phyloP scores from a whole-genome alignment of 2,888 invertebrate genomes.

The Cheilosia variabilis region DNA sequence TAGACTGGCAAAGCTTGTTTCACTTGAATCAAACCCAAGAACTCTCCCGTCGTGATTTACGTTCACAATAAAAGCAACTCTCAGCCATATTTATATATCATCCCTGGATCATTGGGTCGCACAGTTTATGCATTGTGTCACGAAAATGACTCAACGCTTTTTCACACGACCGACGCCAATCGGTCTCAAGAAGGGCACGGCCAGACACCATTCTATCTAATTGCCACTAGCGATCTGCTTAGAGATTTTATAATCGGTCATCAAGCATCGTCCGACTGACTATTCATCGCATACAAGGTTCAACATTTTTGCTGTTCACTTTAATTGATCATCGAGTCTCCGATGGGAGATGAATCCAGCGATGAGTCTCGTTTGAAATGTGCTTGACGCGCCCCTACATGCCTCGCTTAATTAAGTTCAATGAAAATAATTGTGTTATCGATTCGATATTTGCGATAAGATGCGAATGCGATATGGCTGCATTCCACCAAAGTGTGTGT shows the following conservation, averaged over 20 bases:
- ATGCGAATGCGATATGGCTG: background rate
- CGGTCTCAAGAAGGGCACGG: slow-evolving; percentile 7
- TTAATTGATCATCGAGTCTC: slow-evolving; percentile 26
- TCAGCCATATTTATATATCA: slow-evolving; percentile 9
- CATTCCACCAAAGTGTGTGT: slow-evolving; percentile 3
- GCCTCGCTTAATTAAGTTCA: slow-evolving; percentile 29
- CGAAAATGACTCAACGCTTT: slow-evolving; percentile 9
- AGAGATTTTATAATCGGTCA: slow-evolving; percentile 19
- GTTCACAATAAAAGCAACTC: slow-evolving; percentile 13
- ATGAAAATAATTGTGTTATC: slow-evolving; percentile 39
- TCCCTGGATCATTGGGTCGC: slow-evolving; percentile 28
- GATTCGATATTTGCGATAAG: slow-evolving; percentile 22
- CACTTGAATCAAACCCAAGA: slow-evolving; percentile 20
- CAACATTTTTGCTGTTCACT: slow-evolving; percentile 10
- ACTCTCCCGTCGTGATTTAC: slow-evolving; percentile 24
- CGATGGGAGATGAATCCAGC: background rate
- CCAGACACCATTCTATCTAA: slow-evolving; percentile 4
- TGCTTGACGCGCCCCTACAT: background rate
- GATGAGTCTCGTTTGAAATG: slow-evolving; percentile 6
- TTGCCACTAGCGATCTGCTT: slow-evolving; percentile 8
- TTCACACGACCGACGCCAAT: background rate
- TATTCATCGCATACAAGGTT: background rate
- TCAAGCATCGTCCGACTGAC: background rate
- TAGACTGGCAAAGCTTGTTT: background rate
- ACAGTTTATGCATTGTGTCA: slow-evolving; percentile 19